phyloP scores from a whole-genome alignment of 2,797 vertebrate species.

The Centroberyx gerrardi region DNA sequence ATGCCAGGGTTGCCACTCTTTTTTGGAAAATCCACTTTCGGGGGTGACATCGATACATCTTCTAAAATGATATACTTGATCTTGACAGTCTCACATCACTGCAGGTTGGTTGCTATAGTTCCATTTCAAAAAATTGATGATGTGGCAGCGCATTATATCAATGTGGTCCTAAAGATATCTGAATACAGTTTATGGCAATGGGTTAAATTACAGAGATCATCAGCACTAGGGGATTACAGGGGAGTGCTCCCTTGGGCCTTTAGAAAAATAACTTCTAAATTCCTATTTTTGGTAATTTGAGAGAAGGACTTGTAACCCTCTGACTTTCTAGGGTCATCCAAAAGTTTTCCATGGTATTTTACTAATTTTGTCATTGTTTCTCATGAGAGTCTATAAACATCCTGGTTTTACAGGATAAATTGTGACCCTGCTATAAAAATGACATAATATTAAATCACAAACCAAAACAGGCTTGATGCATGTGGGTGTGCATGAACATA shows the following conservation, averaged over 20 bases:
- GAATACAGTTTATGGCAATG: not conserved
- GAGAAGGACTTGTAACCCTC: not conserved
- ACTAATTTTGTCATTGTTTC: too few relatives aligned
- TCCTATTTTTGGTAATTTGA: not conserved
- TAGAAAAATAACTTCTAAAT: not conserved
- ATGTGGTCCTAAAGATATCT: not conserved
- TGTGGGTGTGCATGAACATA: not conserved
- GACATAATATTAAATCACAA: not conserved
- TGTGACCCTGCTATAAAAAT: not conserved
- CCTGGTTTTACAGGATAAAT: not conserved
- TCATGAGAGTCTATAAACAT: too few relatives aligned
- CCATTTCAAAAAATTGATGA: not conserved
- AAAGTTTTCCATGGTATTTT: too few relatives aligned
- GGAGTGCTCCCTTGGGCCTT: too few relatives aligned
- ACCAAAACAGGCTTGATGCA: slow-evolving; percentile 1
- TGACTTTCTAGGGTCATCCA: too few relatives aligned
- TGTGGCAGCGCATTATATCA: not conserved
- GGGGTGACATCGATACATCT: slow-evolving; percentile 1
- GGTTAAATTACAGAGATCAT: not conserved
- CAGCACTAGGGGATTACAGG: not conserved
- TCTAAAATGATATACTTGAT: not conserved
- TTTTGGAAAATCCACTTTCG: slow-evolving; percentile 39
- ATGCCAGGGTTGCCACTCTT: slow-evolving; percentile 24
- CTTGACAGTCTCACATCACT: not conserved
- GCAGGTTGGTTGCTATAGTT: not conserved